phyloP scores from a whole-genome alignment of 1,140 invertebrate genomes.

The Drosophila mauritiana region DNA sequence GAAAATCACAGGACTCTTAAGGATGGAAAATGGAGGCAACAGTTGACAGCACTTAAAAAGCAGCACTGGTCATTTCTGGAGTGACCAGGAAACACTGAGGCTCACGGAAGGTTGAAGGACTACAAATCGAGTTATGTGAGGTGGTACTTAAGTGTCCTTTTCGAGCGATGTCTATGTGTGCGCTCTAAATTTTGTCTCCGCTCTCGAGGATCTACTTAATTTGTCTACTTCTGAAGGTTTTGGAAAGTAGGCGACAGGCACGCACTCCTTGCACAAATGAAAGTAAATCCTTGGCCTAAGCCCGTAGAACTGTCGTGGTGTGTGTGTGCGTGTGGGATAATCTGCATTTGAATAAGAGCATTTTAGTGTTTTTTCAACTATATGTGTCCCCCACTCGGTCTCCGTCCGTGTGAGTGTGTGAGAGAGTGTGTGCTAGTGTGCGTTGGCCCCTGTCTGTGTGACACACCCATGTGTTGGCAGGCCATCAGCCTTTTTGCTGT shows the following conservation, averaged over 20 bases:
- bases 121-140: conserved; percentile 74
- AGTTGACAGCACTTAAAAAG: conserved; percentile 24
- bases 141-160: conserved; percentile 75
- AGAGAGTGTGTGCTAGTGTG: conserved; percentile 9
- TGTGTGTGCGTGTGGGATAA: conserved; percentile 63
- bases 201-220: conserved; percentile 78
- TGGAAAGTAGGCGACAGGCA: conserved; percentile 43
- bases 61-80: conserved; percentile 30
- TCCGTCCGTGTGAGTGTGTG: conserved; percentile 19
- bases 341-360: conserved; percentile 84
- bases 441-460: conserved; percentile 30
- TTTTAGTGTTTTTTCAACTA: conserved; percentile 81
- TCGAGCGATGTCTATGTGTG: conserved; percentile 20
- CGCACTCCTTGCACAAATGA: conserved; percentile 73
- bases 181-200: conserved; percentile 55
- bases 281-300: conserved; percentile 80
- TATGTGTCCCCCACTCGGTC: conserved; percentile 35
- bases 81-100: not conserved
- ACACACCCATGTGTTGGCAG: conserved; percentile 73
- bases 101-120: conserved; percentile 10
- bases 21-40: conserved; percentile 30
- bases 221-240: conserved; percentile 76
- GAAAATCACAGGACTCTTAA: conserved; percentile 26
- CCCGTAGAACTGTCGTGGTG: conserved; percentile 47
- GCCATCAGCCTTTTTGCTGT: conserved; percentile 74